Evolutionary conservation across 2,888 invertebrate genomes (phyloP).

Genomic region (Keiferia lycopersicella): DNA sequence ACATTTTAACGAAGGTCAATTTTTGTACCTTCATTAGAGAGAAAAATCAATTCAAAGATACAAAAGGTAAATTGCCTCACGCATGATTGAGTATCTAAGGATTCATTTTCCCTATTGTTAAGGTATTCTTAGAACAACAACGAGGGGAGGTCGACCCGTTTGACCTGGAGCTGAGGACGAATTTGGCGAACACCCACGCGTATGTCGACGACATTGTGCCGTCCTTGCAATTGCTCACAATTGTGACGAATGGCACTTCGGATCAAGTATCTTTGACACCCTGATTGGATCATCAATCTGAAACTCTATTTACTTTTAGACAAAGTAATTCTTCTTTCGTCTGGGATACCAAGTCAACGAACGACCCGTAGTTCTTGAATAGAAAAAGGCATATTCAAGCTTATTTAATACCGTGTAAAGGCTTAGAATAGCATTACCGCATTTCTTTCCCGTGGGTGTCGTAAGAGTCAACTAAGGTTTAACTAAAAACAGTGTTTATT

Average conservation of each 20-base stretch:
- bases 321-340: neutral
- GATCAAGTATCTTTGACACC: constrained; percentile 3
- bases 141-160: constrained; percentile 21
- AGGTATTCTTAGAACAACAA: constrained; percentile 23
- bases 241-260: constrained; percentile 11
- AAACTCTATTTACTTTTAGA: neutral
- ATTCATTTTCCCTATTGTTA: constrained; percentile 15
- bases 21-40: neutral
- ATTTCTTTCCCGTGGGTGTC: no score
- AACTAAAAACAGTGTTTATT: no score
- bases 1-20: neutral
- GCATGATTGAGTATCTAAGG: constrained; percentile 15
- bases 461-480: no score
- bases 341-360: no score
- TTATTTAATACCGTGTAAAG: neutral
- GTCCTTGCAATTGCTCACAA: constrained; percentile 24
- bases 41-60: neutral
- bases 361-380: no score
- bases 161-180: constrained; percentile 25
- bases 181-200: constrained; percentile 29
- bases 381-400: neutral
- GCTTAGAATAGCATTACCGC: no score
- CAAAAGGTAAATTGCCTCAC: neutral
- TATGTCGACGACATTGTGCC: constrained; percentile 17
- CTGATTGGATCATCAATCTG: neutral